Base-by-base conservation (phyloP, 1,140 invertebrate genomes). In the Drosophila mojavensis region DNA sequence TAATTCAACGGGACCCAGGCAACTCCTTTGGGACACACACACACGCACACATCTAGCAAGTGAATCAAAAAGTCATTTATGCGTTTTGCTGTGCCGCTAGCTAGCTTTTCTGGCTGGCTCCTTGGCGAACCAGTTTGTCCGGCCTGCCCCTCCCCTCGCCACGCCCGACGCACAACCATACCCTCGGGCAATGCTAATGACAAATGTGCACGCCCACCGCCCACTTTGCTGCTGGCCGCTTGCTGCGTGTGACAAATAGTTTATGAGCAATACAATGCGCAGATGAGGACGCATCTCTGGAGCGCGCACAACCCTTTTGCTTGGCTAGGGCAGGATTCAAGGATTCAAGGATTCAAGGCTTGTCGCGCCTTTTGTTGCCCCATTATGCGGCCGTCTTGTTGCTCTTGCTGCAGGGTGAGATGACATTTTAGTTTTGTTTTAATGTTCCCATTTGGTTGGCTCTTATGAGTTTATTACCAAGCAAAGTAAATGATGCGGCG, bases 401-500 rank as follows among this genome's bases (percentile, higher is more conserved):
- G 79, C 28, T 5, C 4, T 78, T 66, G 36, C 36, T 11, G 10
- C 10, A 67, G 89, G 81, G 74, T 67, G 76, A 68, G 77, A 89
- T 88, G 85, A 90, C 81, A 88, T 81, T 89, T 85, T 81, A 88
- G 85, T 88, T 88, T 88, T 90, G 85, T 88, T 88, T 88, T 90
- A 89, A 89, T 88, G 84, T 86, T 55, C 66, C 54, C 78, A 39
- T 73, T 67, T 77, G 75, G 70, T 67, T 85, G 65, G 67, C 77
- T 84, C 75, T 88, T 91, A 91, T 91, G 82, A 91, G 89, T 91
- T 91, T 91, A 91, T 91, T 91, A 91, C 79, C 81, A 63, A 55
- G 60, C 65, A 68, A 72, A 72, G 68, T 80, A 71, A 72, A 73
- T 63, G 71, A 63, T 73, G 81, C 36, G 48, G 50, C 60, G 50